phyloP scores from a whole-genome alignment of 1,140 invertebrate species.

The Geopemphigus sp. region DNA sequence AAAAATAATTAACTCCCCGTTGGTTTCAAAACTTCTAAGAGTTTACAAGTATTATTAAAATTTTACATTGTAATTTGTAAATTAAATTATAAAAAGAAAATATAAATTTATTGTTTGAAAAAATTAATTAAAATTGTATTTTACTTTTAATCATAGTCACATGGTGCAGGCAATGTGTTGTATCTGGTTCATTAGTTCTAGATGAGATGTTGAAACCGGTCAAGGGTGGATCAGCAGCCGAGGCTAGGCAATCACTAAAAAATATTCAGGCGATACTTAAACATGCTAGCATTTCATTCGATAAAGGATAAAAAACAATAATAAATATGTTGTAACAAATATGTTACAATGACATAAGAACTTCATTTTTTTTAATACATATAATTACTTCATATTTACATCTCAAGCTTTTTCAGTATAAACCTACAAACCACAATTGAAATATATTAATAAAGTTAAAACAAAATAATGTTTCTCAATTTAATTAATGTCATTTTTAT shows the following conservation, averaged over 20 bases:
- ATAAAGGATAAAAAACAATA: background rate
- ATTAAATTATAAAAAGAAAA: slow-evolving; percentile 12
- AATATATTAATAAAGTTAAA: too few relatives aligned
- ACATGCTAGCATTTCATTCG: slow-evolving; percentile 20
- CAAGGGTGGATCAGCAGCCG: slow-evolving; percentile 22
- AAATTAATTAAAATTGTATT: slow-evolving; percentile 10
- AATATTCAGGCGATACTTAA: slow-evolving; percentile 36
- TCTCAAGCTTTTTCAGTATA: background rate
- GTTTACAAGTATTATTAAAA: slow-evolving; percentile 5
- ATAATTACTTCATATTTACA: background rate
- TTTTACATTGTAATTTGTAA: background rate
- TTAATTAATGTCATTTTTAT: too few relatives aligned
- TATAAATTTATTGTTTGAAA: background rate
- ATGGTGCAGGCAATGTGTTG: slow-evolving; percentile 30
- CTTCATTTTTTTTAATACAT: background rate
- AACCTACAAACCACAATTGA: too few relatives aligned
- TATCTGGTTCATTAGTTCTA: slow-evolving; percentile 38
- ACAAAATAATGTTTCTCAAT: too few relatives aligned
- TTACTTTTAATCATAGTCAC: slow-evolving; percentile 20
- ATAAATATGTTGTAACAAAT: background rate
- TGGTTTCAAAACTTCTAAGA: slow-evolving; percentile 25
- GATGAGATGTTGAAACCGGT: slow-evolving; percentile 35
- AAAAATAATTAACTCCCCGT: slow-evolving; percentile 27
- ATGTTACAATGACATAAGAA: background rate
- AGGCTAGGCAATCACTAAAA: slow-evolving; percentile 41